Percentiles rank a stretch among this genome's conserved stretches.
phyloP scores from a whole-genome alignment of 2,113 vertebrate genomes.

The human (Homo sapiens) region GRCh38 chr5:127834501-127835000 shows the following conservation, averaged over 20 bases:
- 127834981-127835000: not conserved
- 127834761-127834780: not conserved
- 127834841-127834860: not conserved
- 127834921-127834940: not conserved
- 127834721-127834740: slow-evolving; percentile 30
- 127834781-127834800: slow-evolving; percentile 8
- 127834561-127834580: not conserved
- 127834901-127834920: not conserved
- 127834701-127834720: not conserved
- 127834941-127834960: not conserved
- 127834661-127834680: not conserved
- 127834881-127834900: too few species aligned
- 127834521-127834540: not conserved
- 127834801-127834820: slow-evolving; percentile 5
- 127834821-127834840: not conserved
- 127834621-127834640: slow-evolving; percentile 13
- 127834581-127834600: not conserved
- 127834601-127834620: slow-evolving; percentile 42
- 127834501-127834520: not conserved
- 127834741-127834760: not conserved
- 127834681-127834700: slow-evolving; percentile 48
- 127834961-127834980: not conserved
- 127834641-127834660: slow-evolving; percentile 25
- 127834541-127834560: not conserved
- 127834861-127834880: not conserved